Conservation (phyloP, 2,888 invertebrate species). For the Heliconius cydno region DNA sequence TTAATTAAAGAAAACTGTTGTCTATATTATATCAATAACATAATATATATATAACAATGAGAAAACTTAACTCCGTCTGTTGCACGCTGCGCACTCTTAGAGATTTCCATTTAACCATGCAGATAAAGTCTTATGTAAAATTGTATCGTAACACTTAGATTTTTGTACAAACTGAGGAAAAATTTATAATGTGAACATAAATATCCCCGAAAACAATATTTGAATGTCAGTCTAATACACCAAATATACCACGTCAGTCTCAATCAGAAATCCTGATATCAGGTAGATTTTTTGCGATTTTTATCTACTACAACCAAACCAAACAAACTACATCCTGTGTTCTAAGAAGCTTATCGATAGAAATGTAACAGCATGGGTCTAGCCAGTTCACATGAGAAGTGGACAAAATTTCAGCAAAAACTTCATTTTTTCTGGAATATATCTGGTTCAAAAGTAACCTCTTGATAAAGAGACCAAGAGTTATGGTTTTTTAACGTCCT, state of each 20-base stretch:
- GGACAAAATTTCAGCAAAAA: slow-evolving; percentile 12
- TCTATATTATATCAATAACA: too few relatives aligned
- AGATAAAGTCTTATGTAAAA: background rate
- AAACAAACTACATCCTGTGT: slow-evolving; percentile 43
- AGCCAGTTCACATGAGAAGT: slow-evolving; percentile 25
- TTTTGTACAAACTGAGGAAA: too few relatives aligned
- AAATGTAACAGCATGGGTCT: slow-evolving; percentile 17
- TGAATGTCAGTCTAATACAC: background rate
- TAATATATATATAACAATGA: too few relatives aligned
- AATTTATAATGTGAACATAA: background rate
- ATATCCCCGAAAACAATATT: background rate
- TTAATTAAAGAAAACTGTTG: too few relatives aligned
- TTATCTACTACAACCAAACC: slow-evolving; percentile 29
- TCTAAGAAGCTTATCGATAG: slow-evolving; percentile 41
- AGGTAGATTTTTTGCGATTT: slow-evolving; percentile 33
- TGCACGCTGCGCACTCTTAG: too few relatives aligned
- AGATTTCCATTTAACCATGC: too few relatives aligned
- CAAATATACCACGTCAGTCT: background rate
- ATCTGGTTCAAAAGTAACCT: slow-evolving; percentile 16
- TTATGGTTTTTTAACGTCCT: slow-evolving; percentile 11
- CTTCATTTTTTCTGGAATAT: background rate
- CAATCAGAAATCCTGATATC: background rate
- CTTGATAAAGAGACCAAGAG: slow-evolving; percentile 18
- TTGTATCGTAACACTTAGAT: background rate
- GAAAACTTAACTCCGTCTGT: too few relatives aligned